These are phyloP conservation scores for Phlogophora meticulosa DNA, from an alignment of 2,888 invertebrate genomes.

Conservation along the genomic window DNA sequence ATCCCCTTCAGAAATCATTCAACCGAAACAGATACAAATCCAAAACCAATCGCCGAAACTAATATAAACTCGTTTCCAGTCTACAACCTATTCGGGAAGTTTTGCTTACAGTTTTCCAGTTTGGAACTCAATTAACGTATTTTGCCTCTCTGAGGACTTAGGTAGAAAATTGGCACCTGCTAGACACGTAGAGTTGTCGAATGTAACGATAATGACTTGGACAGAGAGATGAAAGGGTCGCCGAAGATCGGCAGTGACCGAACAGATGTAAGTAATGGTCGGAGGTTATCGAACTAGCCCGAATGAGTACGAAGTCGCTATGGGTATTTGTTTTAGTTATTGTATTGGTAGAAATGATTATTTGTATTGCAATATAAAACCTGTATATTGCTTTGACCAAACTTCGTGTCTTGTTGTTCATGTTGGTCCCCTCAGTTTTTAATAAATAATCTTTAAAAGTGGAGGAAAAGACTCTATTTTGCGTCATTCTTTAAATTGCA, in stretches of 20 bases:
- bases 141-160: constrained; percentile 62
- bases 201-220: constrained; percentile 72
- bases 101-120: constrained; percentile 56
- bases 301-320: constrained; percentile 58
- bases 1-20: constrained; percentile 23
- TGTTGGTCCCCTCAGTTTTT: too few species aligned
- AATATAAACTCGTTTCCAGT: constrained; percentile 55
- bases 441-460: too few species aligned
- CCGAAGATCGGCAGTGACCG: constrained; percentile 74
- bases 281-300: constrained; percentile 78
- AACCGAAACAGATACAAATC: constrained; percentile 7
- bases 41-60: constrained; percentile 36
- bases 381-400: neutral
- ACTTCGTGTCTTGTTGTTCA: too few species aligned
- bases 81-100: constrained; percentile 44
- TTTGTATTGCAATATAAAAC: constrained; percentile 10
- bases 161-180: constrained; percentile 54
- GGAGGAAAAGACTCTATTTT: too few species aligned
- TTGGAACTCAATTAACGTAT: constrained; percentile 54
- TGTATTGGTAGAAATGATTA: constrained; percentile 42
- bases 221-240: constrained; percentile 78
- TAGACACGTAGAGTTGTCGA: constrained; percentile 52
- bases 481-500: neutral
- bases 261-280: constrained; percentile 62
- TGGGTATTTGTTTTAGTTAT: constrained; percentile 54